Percentiles rank a stretch among this genome's conserved stretches.
phyloP scores from a whole-genome alignment of 2,888 invertebrate species.

The Colletes collaris region DNA sequence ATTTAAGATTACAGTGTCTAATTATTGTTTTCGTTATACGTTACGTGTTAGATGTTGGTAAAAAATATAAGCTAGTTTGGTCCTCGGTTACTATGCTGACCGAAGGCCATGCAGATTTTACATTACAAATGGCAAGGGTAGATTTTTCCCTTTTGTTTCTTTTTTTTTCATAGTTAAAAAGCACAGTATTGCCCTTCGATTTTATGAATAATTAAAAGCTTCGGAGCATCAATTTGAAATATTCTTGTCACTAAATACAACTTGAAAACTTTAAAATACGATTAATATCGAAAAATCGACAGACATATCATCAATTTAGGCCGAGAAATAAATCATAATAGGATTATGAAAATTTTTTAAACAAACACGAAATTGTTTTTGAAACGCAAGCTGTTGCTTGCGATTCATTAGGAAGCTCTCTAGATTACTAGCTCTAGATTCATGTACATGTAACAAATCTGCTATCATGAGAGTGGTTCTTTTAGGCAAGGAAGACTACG shows the following conservation, averaged over 20 bases:
- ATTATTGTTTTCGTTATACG: constrained; percentile 56
- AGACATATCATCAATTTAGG: not conserved
- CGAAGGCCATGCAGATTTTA: constrained; percentile 76
- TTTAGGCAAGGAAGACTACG: constrained; percentile 36
- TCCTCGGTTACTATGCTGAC: constrained; percentile 76
- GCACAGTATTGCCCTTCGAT: constrained; percentile 12
- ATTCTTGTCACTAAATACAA: not conserved
- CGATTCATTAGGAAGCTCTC: not conserved
- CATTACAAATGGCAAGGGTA: constrained; percentile 57
- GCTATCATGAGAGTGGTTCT: constrained; percentile 5
- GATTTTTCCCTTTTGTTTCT: constrained; percentile 12
- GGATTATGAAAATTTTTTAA: not conserved
- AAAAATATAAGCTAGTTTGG: constrained; percentile 78
- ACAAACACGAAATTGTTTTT: not conserved
- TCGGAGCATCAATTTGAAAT: not conserved
- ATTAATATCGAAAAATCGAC: not conserved
- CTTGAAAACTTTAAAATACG: not conserved
- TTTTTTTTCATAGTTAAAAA: constrained; percentile 42
- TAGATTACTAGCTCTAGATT: not conserved
- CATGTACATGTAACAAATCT: constrained; percentile 13
- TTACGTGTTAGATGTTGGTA: constrained; percentile 64
- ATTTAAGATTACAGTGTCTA: constrained; percentile 60
- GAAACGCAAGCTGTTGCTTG: not conserved
- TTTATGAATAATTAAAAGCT: not conserved
- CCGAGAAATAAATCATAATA: not conserved